Conservation (phyloP, 2,888 invertebrate species). For the Clunio marinus region DNA sequence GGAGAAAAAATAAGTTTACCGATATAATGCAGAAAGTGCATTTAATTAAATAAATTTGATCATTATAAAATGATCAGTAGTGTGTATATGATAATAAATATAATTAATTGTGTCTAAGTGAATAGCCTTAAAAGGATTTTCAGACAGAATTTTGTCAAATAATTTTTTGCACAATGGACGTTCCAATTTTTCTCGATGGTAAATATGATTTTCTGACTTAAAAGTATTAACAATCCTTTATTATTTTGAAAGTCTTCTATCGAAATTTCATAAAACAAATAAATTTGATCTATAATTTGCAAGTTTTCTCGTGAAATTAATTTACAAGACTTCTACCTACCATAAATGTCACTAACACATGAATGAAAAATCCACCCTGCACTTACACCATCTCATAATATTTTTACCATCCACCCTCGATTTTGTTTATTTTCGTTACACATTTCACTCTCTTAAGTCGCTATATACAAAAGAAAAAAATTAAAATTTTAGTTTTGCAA, state of each 20-base stretch:
- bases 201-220: not conserved
- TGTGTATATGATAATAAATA: too few species aligned
- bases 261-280: not conserved
- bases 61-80: too few species aligned
- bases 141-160: too few species aligned
- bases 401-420: constrained; percentile 21
- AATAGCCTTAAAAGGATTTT: too few species aligned
- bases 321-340: not conserved
- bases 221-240: not conserved
- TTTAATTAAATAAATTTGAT: too few species aligned
- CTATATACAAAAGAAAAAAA: not conserved
- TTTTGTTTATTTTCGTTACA: constrained; percentile 1
- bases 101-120: too few species aligned
- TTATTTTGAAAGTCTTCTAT: not conserved
- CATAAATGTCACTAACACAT: constrained; percentile 27
- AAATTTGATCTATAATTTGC: not conserved
- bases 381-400: not conserved
- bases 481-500: constrained; percentile 11
- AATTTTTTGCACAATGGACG: constrained; percentile 35
- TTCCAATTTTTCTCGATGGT: constrained; percentile 25
- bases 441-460: not conserved
- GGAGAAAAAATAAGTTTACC: too few species aligned
- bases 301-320: not conserved
- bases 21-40: too few species aligned
- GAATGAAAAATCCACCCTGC: constrained; percentile 33